These are phyloP conservation scores for Rotaria macrura DNA, from an alignment of 2,888 invertebrate genomes.

Conservation along the genomic window DNA sequence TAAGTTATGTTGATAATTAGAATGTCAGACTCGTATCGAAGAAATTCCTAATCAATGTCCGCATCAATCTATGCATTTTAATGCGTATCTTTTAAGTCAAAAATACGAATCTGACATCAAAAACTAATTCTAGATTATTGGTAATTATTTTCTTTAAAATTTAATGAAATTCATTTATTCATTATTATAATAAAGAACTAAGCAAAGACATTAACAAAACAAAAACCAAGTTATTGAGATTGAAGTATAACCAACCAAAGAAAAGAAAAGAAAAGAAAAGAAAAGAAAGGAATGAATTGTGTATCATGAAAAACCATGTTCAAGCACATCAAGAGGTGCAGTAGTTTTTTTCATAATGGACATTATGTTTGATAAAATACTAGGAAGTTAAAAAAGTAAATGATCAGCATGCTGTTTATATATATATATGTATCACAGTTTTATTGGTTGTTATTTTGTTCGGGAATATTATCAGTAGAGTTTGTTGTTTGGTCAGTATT, in stretches of 20 bases:
- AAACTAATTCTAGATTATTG: neutral
- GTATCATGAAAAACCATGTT: neutral
- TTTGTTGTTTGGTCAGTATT: neutral
- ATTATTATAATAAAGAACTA: neutral
- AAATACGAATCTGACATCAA: neutral
- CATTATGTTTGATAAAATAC: neutral
- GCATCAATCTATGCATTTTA: no score
- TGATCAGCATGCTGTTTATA: neutral
- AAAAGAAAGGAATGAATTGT: neutral
- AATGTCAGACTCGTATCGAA: no score
- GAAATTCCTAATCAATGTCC: no score
- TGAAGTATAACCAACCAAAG: neutral
- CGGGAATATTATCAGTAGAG: neutral
- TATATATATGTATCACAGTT: neutral
- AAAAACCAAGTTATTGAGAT: neutral
- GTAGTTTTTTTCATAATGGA: no score
- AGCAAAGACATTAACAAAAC: neutral
- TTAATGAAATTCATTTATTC: neutral
- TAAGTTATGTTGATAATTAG: no score
- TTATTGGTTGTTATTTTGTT: neutral
- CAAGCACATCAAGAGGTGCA: neutral
- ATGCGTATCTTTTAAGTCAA: neutral
- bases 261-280: neutral
- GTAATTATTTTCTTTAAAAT: neutral
- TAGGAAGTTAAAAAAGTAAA: neutral